These are phyloP conservation scores for Scytalopus superciliaris DNA, from an alignment of 2,113 vertebrate species.

Conservation along the genomic window DNA sequence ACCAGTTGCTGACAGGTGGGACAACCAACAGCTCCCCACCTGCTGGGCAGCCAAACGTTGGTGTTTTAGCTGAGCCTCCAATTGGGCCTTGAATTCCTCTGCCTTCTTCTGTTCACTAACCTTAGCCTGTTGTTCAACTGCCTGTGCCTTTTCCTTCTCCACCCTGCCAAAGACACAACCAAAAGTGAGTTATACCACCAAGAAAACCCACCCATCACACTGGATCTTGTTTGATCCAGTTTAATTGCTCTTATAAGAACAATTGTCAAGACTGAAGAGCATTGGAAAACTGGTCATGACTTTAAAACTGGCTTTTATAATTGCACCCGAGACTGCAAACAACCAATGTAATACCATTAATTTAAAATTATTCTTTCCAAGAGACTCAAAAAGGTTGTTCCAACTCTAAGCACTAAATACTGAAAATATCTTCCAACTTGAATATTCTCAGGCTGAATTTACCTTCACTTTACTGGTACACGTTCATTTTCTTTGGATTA, in stretches of 20 bases:
- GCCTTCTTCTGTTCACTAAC: conserved; percentile 85
- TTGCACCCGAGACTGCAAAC: background rate
- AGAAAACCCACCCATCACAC: background rate
- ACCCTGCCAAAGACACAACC: conserved; percentile 79
- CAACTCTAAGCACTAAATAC: background rate
- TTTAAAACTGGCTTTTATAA: background rate
- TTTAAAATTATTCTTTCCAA: background rate
- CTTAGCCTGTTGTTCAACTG: conserved; percentile 88
- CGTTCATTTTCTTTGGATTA: background rate
- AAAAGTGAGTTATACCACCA: background rate
- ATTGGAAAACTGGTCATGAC: background rate
- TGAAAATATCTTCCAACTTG: background rate
- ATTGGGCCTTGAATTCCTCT: conserved; percentile 84
- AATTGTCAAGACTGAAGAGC: background rate
- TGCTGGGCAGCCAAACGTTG: conserved; percentile 87
- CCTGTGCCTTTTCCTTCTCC: conserved; percentile 95
- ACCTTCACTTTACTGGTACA: background rate
- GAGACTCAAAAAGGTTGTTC: background rate
- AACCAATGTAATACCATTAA: background rate
- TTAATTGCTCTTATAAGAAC: background rate
- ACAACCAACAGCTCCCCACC: conserved; percentile 73
- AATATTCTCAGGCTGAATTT: background rate
- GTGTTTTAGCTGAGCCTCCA: conserved; percentile 89
- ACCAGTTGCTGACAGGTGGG: conserved; percentile 60
- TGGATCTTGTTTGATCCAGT: background rate